Percentiles rank a stretch among this genome's conserved stretches.
phyloP scores from a whole-genome alignment of 2,888 invertebrate species.

The Linnaemya tessellans region DNA sequence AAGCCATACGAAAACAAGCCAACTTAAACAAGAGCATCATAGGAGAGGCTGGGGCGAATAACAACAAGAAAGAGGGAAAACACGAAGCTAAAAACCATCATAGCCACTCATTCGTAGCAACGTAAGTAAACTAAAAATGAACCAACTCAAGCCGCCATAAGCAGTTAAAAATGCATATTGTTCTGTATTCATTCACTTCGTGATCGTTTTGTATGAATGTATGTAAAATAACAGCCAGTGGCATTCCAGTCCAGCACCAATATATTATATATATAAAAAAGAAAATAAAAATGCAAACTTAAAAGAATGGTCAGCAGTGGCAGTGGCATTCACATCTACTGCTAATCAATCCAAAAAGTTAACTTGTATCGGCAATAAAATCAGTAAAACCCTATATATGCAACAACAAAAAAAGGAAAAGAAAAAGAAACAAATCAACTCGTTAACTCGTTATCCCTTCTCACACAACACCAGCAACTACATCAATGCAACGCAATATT shows the following conservation, averaged over 20 bases:
- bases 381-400: constrained; percentile 77
- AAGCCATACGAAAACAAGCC: constrained; percentile 62
- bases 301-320: constrained; percentile 46
- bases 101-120: constrained; percentile 33
- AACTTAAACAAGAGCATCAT: constrained; percentile 7
- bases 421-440: constrained; percentile 77
- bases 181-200: constrained; percentile 41
- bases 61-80: constrained; percentile 45
- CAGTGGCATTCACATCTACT: constrained; percentile 62
- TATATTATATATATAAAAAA: constrained; percentile 71
- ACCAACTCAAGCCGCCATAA: constrained; percentile 61
- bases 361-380: constrained; percentile 76
- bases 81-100: constrained; percentile 39
- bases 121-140: constrained; percentile 16
- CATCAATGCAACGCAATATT: constrained; percentile 22
- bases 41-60: constrained; percentile 2
- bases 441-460: constrained; percentile 81
- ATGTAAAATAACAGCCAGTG: constrained; percentile 67
- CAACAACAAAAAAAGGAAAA: neutral
- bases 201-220: constrained; percentile 49
- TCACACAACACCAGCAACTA: constrained; percentile 20
- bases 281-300: constrained; percentile 42
- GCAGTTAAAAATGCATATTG: constrained; percentile 35
- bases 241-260: constrained; percentile 59
- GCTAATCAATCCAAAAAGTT: constrained; percentile 73